Evolutionary conservation across 2,113 vertebrate genomes (phyloP).

Genomic region (Microtus oregoni): DNA sequence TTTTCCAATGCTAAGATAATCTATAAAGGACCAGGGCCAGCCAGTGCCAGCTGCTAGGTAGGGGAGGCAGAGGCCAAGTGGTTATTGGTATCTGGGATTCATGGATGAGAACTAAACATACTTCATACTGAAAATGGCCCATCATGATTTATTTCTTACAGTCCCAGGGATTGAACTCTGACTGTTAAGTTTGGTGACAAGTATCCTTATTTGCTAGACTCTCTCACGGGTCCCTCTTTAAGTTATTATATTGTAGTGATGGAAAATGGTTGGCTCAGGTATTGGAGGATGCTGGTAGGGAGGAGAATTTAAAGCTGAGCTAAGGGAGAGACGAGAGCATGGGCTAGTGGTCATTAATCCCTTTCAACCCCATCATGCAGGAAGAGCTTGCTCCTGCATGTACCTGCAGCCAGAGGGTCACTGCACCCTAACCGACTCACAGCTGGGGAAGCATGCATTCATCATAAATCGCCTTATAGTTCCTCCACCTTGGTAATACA

Average conservation of each 20-base stretch:
- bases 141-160: neutral
- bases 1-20: neutral
- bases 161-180: neutral
- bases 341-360: neutral
- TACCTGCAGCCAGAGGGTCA: too few relatives aligned
- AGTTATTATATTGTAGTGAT: neutral
- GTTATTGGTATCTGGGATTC: neutral
- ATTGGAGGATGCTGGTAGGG: neutral
- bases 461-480: neutral
- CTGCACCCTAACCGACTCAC: neutral
- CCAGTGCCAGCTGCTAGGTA: too few relatives aligned
- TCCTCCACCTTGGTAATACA: neutral
- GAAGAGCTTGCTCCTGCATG: neutral
- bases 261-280: neutral
- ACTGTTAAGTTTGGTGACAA: neutral
- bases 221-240: neutral
- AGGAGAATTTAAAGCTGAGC: neutral
- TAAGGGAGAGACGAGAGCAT: neutral
- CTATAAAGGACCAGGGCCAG: neutral
- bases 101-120: neutral
- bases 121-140: neutral
- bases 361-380: neutral
- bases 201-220: neutral
- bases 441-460: neutral
- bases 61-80: neutral